These are phyloP conservation scores for Dipodomys ordii DNA, from an alignment of 2,113 vertebrate species.

Conservation along the genomic window DNA sequence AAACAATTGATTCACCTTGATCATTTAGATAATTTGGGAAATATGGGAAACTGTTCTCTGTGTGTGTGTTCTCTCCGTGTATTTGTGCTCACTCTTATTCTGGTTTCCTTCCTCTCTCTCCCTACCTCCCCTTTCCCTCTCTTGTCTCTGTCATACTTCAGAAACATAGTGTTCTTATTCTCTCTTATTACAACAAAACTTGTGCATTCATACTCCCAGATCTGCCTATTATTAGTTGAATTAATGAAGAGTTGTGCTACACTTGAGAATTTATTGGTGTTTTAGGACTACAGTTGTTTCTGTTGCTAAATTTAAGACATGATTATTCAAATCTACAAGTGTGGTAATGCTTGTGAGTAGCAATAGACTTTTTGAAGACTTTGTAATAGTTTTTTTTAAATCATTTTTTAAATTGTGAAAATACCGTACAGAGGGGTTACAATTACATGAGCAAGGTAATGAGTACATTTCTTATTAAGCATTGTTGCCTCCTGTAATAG, in stretches of 20 bases:
- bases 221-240: conserved; percentile 12
- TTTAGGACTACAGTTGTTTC: background rate
- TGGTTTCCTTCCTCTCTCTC: background rate
- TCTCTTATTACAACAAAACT: background rate
- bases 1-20: conserved; percentile 15
- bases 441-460: no score
- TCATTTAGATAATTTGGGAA: conserved; percentile 22
- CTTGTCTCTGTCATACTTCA: background rate
- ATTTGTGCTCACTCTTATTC: no score
- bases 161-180: background rate
- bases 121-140: background rate
- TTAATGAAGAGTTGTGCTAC: background rate
- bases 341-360: background rate
- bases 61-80: background rate
- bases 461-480: no score
- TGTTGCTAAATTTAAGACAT: background rate
- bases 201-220: background rate
- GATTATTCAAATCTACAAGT: conserved; percentile 28
- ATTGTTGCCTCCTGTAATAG: no score
- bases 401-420: no score
- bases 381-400: conserved; percentile 20
- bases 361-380: conserved; percentile 12
- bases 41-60: background rate
- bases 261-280: background rate
- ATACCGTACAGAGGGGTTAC: no score